Evolutionary conservation across 92 coral and sea anemone genomes (phyloP), one percentile per base, ranked within the genome.

Genomic region (Pocillopora meandrina): DNA sequence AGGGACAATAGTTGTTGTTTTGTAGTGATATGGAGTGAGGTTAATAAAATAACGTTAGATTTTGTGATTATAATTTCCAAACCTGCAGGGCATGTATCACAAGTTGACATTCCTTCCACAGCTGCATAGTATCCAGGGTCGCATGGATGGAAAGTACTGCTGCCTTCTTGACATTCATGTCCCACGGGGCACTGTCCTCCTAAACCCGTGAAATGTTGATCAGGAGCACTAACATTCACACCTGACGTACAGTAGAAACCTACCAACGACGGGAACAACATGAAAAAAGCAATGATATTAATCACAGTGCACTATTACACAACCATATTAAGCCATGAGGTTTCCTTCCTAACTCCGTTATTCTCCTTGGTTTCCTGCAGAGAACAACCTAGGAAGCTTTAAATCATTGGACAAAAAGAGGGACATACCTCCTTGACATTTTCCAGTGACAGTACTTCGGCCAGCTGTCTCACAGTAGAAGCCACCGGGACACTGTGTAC

Each of bases 191-290:
- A 96, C 63, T 81, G 88, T 18, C 98, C 99, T 62, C 99, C 99
- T 8, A 34, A 63, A 8, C 99, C 99, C 12, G 90, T 76, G 83
- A 87, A 83, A 23, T 85, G 81, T 63, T 87, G 84, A 35, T 85
- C 89, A 10, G 99, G 99, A 19, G 90, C 88, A 74, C 93, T 91
- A 10, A 95, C 92, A 72, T 96, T 92, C 61, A 95, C 98, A 10
- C 99, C 99, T 34, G 94, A 88, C 21, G 92, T 92, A 78, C 99
- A 96, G 87, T 85, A 96, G 89, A 85, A 96, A 56, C 99, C 99
- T 81, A 2, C 11, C 56, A 5, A 60, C 7, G 33, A 52, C 12
- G 59, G 57, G 15, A 52, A 57, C 23, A 85, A 17, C 10, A 18
- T 49, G 56, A 31, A 5, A 57, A 56, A 59, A 15, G 52, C 31